phyloP scores from a whole-genome alignment of 2,888 invertebrate species.

The Chrysina gloriosa region DNA sequence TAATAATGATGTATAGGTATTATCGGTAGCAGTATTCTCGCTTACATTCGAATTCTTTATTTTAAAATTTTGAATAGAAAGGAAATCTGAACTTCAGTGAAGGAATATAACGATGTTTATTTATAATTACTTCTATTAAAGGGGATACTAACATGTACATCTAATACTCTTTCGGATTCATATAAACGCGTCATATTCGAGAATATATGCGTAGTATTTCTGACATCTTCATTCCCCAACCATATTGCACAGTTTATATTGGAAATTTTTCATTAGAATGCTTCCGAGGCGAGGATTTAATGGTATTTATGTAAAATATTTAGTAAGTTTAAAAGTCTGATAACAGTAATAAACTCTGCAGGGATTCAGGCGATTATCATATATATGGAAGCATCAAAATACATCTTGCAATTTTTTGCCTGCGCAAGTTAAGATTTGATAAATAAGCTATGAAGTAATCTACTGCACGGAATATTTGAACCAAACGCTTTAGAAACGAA shows the following conservation, averaged over 20 bases:
- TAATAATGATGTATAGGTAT: too few species aligned
- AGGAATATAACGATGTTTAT: too few species aligned
- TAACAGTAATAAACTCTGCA: slow-evolving; percentile 31
- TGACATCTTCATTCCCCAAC: too few species aligned
- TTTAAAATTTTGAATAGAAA: too few species aligned
- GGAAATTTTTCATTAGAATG: background rate
- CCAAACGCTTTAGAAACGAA: background rate
- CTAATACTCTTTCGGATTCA: too few species aligned
- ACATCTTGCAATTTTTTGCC: slow-evolving; percentile 8
- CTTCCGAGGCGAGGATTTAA: background rate
- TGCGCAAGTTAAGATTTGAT: background rate
- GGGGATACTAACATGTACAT: too few species aligned
- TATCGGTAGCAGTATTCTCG: too few species aligned
- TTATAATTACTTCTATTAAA: too few species aligned
- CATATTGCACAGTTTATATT: background rate
- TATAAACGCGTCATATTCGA: too few species aligned
- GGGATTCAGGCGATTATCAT: slow-evolving; percentile 26
- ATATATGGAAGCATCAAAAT: slow-evolving; percentile 25
- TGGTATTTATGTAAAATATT: slow-evolving; percentile 23
- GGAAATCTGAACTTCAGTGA: too few species aligned
- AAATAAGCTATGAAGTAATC: background rate
- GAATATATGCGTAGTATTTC: too few species aligned
- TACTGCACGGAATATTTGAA: background rate
- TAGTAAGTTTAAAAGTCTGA: slow-evolving; percentile 17
- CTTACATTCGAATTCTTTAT: too few species aligned